Evolutionary conservation across 2,888 invertebrate species (phyloP), one percentile per base, ranked within the genome.

Genomic region (Diplolepis rosae): DNA sequence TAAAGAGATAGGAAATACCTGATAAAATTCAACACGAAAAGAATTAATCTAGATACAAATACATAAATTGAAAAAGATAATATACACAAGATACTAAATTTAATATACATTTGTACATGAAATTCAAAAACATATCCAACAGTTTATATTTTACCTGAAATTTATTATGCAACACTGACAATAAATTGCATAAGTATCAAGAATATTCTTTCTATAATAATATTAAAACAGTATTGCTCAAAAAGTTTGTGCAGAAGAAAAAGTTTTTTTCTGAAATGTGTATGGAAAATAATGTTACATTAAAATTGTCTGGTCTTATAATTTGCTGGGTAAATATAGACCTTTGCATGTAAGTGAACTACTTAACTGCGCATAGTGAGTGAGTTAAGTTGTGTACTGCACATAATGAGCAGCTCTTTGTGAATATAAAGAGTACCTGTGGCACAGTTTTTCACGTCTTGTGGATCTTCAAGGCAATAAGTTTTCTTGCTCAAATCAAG

Each of bases 361-460:
- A n/a, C 6, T 13, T 4, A 28, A 28, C 27, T 51, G 54, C 4
- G 7, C 52, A 54, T 54, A 9, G 11, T 30, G 30, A 18, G 30
- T 28, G 52, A 30, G 18, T 54, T 15, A 30, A 30, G 15, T 2
- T 54, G 18, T 9, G 30, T 54, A 54, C 30, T 54, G 30, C 18
- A 15, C 30, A 54, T 54, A 32, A 54, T 54, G n/a, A 18, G 15
- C 30, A 4, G 1, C 32, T 32, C 18, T 54, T 32, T 54, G 54
- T 54, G 32, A 54, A 54, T 32, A 28, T 54, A 54, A 30, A 2
- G 18, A 32, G 54, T 51, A 51, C 51, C 51, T 51, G 5, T 4
- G n/a, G n/a, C n/a, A 30, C 15, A 18, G 27, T 54, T 54, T 54
- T 32, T 51, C 51, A 30, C 11, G 9, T 54, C 28, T 54, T 3